phyloP scores from a whole-genome alignment of 2,797 vertebrate species.

The Okamejei kenojei region DNA sequence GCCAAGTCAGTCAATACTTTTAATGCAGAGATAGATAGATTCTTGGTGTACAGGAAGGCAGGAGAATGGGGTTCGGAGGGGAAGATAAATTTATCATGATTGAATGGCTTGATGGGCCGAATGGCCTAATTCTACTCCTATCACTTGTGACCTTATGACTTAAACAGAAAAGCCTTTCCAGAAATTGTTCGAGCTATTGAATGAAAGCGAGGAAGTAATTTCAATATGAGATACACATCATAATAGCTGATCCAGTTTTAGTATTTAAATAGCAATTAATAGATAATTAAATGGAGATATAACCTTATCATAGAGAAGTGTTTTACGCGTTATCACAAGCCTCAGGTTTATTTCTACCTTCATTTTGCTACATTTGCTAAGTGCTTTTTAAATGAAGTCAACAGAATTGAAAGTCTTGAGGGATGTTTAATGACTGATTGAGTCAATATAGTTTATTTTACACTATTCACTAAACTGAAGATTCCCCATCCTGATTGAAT shows the following conservation, averaged over 20 bases:
- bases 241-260: background rate
- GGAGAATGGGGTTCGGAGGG: too few species aligned
- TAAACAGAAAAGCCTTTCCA: background rate
- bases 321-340: background rate
- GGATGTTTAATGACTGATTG: background rate
- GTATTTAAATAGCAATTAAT: background rate
- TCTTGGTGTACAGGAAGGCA: too few species aligned
- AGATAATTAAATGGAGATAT: background rate
- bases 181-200: background rate
- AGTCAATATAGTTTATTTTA: background rate
- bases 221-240: background rate
- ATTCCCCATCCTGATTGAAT: background rate
- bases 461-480: background rate
- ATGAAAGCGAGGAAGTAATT: background rate
- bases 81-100: too few species aligned
- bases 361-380: background rate
- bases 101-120: too few species aligned
- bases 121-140: too few species aligned
- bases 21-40: too few species aligned
- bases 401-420: background rate
- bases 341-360: background rate
- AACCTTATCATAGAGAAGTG: background rate
- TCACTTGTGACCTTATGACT: too few species aligned
- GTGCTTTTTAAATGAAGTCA: background rate
- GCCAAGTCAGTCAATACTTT: too few species aligned